Percentiles rank a stretch among this genome's conserved stretches.
These are phyloP conservation scores for Diacarnus erythraeanus DNA, from an alignment of 37 sponge, comb jelly and placozoan species.

Conservation along the genomic window DNA sequence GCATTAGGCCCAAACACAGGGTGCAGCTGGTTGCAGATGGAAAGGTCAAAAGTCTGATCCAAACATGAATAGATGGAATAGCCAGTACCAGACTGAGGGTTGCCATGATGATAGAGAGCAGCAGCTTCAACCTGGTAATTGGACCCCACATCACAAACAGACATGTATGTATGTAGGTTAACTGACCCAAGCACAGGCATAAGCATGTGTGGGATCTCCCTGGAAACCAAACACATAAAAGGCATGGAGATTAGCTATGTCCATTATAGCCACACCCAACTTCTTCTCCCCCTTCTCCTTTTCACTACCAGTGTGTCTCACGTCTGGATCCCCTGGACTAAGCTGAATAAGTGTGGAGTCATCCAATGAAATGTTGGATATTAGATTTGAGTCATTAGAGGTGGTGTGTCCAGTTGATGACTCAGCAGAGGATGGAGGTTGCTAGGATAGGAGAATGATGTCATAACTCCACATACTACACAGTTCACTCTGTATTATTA, in stretches of 20 bases:
- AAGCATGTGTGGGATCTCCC: slow-evolving; percentile 48
- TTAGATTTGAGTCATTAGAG: slow-evolving; percentile 2
- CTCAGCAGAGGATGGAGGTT: not conserved
- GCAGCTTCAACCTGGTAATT: slow-evolving; percentile 36
- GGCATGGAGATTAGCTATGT: slow-evolving; percentile 18
- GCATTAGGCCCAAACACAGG: slow-evolving; percentile 8
- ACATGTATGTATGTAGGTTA: not conserved
- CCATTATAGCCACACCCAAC: slow-evolving; percentile 19
- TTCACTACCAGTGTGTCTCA: not conserved
- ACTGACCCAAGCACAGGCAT: slow-evolving; percentile 44
- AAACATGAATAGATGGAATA: slow-evolving; percentile 21
- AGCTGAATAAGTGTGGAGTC: slow-evolving; percentile 36
- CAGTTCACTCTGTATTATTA: not conserved
- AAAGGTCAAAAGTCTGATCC: not conserved
- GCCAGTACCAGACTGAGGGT: not conserved
- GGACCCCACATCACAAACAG: not conserved
- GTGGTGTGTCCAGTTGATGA: not conserved
- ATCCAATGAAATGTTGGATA: slow-evolving; percentile 18
- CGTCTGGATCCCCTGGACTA: slow-evolving; percentile 13
- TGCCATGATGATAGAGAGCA: slow-evolving; percentile 41
- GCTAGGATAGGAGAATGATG: not conserved
- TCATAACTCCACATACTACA: no score
- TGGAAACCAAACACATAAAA: slow-evolving; percentile 48
- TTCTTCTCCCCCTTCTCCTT: no score
- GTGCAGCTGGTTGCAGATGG: not conserved